A percentile compares a stretch with the other conserved stretches of the same genome.
Conservation (phyloP, 2,797 vertebrate species). For the Phalanger gymnotis region DNA sequence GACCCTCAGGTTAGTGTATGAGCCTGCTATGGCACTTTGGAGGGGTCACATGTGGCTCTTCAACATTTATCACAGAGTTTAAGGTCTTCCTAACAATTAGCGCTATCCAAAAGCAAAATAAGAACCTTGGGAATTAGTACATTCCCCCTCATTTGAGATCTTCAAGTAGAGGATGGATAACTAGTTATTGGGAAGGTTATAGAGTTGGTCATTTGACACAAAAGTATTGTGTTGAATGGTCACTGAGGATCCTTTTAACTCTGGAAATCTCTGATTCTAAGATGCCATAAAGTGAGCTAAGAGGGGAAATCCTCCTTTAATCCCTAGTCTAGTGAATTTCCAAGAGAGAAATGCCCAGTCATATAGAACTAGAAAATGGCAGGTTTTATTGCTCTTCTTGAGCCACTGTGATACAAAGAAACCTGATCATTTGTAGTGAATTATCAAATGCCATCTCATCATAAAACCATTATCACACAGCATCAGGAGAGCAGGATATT, state of each 20-base stretch:
- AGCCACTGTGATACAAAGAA: background rate
- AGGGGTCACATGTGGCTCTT: background rate
- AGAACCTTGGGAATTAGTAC: background rate
- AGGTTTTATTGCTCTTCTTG: fast-evolving
- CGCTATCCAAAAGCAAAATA: background rate
- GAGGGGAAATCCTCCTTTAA: background rate
- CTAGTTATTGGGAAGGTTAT: background rate
- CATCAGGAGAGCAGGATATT: too few species aligned
- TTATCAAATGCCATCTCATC: fast-evolving
- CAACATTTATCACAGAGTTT: background rate
- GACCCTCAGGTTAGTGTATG: fast-evolving
- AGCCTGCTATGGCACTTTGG: background rate
- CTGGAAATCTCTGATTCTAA: background rate
- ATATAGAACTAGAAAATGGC: background rate
- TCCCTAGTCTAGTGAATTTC: fast-evolving
- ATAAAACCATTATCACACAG: background rate
- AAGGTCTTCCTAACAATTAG: background rate
- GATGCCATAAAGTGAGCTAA: background rate
- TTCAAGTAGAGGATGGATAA: background rate
- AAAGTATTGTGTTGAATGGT: background rate
- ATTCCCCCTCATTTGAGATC: background rate
- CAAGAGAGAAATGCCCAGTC: background rate
- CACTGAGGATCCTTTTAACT: background rate
- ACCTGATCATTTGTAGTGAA: fast-evolving
- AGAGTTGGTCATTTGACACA: background rate